These are phyloP conservation scores for Caranx melampygus DNA, from an alignment of 2,113 vertebrate species.

Conservation along the genomic window DNA sequence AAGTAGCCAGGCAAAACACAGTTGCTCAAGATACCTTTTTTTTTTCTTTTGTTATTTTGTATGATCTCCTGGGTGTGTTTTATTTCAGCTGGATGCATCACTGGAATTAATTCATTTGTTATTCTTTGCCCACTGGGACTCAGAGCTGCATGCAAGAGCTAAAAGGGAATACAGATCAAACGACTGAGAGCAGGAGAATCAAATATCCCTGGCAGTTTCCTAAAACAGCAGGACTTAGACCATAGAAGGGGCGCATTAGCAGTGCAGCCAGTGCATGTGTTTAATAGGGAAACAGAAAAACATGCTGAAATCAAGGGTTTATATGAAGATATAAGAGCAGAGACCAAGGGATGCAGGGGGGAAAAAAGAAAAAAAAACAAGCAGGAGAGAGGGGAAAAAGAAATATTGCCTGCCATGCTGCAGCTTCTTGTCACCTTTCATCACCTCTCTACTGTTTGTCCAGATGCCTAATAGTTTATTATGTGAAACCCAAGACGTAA, in stretches of 20 bases:
- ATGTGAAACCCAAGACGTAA: conserved; percentile 54
- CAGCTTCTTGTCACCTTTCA: conserved; percentile 44
- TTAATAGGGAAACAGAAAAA: conserved; percentile 15
- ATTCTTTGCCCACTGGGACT: conserved; percentile 38
- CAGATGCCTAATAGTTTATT: conserved; percentile 77
- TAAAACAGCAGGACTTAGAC: conserved; percentile 59
- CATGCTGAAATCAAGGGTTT: conserved; percentile 12
- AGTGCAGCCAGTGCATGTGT: conserved; percentile 4
- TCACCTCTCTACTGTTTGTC: conserved; percentile 69
- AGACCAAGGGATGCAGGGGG: background rate
- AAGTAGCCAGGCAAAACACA: background rate
- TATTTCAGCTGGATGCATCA: conserved; percentile 46
- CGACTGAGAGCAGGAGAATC: conserved; percentile 29
- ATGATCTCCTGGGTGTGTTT: conserved; percentile 38
- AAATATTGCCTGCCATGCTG: conserved; percentile 31
- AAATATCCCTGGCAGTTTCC: conserved; percentile 53
- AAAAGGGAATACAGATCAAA: conserved; percentile 56
- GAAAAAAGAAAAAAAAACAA: conserved; percentile 25
- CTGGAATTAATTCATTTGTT: conserved; percentile 64
- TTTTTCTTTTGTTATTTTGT: conserved; percentile 23
- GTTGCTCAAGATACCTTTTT: background rate
- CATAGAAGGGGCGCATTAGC: conserved; percentile 15
- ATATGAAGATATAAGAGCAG: conserved; percentile 1
- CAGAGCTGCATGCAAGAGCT: conserved; percentile 30
- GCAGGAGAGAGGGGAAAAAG: conserved; percentile 3